Evolutionary conservation across 2,113 vertebrate species (phyloP), one percentile per base, ranked within the genome.

Genomic region (Columbina picui): DNA sequence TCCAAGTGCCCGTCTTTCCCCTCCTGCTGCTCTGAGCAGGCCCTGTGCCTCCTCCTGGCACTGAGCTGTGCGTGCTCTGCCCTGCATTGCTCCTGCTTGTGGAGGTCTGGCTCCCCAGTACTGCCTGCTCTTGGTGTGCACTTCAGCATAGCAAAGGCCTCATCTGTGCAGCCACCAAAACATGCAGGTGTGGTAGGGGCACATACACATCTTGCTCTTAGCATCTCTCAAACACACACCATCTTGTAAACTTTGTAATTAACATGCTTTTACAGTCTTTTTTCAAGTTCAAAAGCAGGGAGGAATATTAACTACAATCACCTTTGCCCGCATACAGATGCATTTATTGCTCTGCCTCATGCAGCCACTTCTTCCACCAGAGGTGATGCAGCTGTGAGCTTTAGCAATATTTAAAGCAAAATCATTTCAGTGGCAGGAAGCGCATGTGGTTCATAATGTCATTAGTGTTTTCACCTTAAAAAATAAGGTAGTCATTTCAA

Each of bases 91-190:
- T 43, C 32, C 36, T 43, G 1, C 19, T 16, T 41, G 27, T 61
- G 12, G 41, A 16, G 8, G 9, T 18, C 32, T 45, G 64, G 43
- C 30, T 77, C 77, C 43, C 12, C 2, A 7, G 23, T 10, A 16
- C 30, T 7, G 7, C 34, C 43, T 10, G 3, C 59, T 60, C 1
- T 0, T 14, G 5, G 39, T 39, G 32, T 49, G 25, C 53, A 38
- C 38, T 61, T 57, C 27, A 41, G 29, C 17, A 4, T 7, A 22
- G 14, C 53, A 10, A 41, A 79, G 74, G 20, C n/a, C 19, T 65
- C 30, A 14, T 41, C 82, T 26, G 65, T 47, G 38, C 30, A 55
- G 67, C 45, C 82, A 53, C 27, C 1, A 1, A 39, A 52, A 52
- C 3, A 3, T 34, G 43, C 74, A 61, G 30, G 63, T 10, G 9